Percentiles rank a stretch among this genome's conserved stretches.
Conservation (phyloP, 2,797 vertebrate genomes). For the Taeniopygia guttata region DNA sequence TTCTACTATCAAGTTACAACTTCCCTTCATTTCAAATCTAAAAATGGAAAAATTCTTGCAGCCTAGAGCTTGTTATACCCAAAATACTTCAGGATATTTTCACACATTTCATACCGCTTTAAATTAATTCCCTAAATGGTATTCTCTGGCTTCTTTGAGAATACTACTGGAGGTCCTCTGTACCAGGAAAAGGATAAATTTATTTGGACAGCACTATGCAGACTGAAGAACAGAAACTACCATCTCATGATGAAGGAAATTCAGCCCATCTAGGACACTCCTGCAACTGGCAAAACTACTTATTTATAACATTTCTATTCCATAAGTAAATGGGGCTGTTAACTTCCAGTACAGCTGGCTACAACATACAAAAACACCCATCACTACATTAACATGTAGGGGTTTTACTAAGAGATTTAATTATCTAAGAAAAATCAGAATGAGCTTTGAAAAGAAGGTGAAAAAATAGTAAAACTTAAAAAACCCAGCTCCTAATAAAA, state of each 20-base stretch:
- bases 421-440: neutral
- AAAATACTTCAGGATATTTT: neutral
- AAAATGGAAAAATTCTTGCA: neutral
- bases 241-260: neutral
- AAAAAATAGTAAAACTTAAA: neutral
- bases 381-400: neutral
- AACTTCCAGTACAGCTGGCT: neutral
- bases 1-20: neutral
- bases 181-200: neutral
- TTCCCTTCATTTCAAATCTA: neutral
- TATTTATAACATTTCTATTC: neutral
- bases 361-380: neutral
- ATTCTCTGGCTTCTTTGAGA: neutral
- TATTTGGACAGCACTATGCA: neutral
- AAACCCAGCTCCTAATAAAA: neutral
- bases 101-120: neutral
- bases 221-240: neutral
- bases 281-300: neutral
- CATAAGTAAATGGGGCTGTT: neutral
- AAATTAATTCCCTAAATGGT: neutral
- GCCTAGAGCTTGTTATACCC: neutral
- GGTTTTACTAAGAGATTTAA: accelerated
- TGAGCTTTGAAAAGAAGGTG: accelerated
- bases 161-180: neutral
- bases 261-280: neutral